Evolutionary conservation across 2,113 vertebrate genomes (phyloP).

Genomic region (Micronisus gabar): DNA sequence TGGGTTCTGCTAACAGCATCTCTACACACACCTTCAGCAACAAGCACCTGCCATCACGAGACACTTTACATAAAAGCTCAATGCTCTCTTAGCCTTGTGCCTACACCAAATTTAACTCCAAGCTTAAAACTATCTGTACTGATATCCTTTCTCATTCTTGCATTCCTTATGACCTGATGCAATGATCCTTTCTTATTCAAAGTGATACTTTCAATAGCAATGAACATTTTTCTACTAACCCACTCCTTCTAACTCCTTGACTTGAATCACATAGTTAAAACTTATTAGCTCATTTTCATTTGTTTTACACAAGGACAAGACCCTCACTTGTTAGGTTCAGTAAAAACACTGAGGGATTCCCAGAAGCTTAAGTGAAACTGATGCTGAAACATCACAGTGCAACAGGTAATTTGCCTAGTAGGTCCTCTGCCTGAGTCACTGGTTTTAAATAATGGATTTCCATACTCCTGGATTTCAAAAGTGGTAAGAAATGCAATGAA

Average conservation of each 20-base stretch:
- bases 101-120: not conserved
- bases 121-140: not conserved
- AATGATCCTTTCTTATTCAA: not conserved
- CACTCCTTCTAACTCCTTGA: not conserved
- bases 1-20: not conserved
- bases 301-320: not conserved
- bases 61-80: not conserved
- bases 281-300: not conserved
- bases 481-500: not conserved
- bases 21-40: not conserved
- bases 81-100: not conserved
- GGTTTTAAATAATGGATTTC: not conserved
- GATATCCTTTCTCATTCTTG: not conserved
- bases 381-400: not conserved
- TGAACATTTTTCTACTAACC: not conserved
- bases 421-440: not conserved
- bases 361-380: not conserved
- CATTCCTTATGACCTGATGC: not conserved
- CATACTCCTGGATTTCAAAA: not conserved
- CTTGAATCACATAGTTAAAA: not conserved
- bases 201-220: not conserved
- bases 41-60: not conserved
- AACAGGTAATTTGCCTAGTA: not conserved
- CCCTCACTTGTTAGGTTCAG: not conserved
- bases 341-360: not conserved